Percentiles rank a stretch among this genome's conserved stretches.
Conservation (phyloP, 2,888 invertebrate genomes). For the Eupithecia vulgata region DNA sequence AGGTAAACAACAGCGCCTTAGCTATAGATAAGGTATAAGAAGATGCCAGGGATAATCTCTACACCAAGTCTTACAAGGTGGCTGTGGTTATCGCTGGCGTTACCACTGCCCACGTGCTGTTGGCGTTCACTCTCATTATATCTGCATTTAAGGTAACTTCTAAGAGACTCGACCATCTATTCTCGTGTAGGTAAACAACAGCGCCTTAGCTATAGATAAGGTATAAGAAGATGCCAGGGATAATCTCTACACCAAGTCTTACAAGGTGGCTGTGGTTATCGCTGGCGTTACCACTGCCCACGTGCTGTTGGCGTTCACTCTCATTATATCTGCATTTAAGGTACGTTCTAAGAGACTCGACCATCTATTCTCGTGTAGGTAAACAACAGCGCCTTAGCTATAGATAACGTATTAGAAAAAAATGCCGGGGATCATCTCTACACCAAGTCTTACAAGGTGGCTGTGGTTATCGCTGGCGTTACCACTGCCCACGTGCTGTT, state of each 20-base stretch:
- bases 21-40: constrained; percentile 45
- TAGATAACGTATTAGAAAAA: constrained; percentile 43
- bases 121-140: constrained; percentile 60
- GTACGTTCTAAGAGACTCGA: constrained; percentile 43
- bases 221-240: constrained; percentile 63
- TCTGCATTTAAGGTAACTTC: constrained; percentile 59
- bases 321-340: constrained; percentile 60
- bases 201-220: background rate
- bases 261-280: constrained; percentile 52
- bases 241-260: constrained; percentile 60
- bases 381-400: background rate
- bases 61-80: constrained; percentile 59
- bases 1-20: background rate
- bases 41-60: constrained; percentile 61
- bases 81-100: constrained; percentile 53
- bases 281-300: constrained; percentile 61
- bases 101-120: constrained; percentile 60
- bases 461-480: constrained; percentile 53
- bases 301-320: constrained; percentile 58
- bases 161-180: background rate
- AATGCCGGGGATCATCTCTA: constrained; percentile 63
- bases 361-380: background rate
- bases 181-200: background rate
- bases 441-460: constrained; percentile 56
- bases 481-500: constrained; percentile 62